Evolutionary conservation across 2,797 vertebrate genomes (phyloP), one percentile per base, ranked within the genome.

Genomic region (Enteromius paludinosus): DNA sequence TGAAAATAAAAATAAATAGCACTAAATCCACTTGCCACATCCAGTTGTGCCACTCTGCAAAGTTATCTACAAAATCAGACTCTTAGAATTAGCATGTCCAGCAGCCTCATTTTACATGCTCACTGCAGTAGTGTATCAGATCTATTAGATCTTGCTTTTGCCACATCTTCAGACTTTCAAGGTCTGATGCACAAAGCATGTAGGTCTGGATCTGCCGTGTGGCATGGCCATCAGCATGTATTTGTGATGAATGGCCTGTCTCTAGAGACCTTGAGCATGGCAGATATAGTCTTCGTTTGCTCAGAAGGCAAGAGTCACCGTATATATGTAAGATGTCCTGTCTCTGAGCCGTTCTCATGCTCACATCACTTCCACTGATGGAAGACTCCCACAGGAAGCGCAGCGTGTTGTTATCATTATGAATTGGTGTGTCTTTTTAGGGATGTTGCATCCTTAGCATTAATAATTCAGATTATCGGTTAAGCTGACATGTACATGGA

Each of bases 211-310:
- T 62, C 4, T 47, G 64, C 30, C 28, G 20, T 72, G 61, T 69
- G 76, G 35, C 35, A 43, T 28, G 45, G 38, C 43, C 83, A 59
- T 45, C 18, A 38, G 61, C 70, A 30, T 66, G 62, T 56, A 38
- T 66, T 47, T 66, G 25, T 91, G 91, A 93, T 93, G 73, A 89
- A 91, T 91, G 65, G 81, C 78, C 90, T 84, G 87, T 87, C 87
- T 86, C 83, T 70, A 45, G 83, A 83, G 88, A 91, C 89, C 91
- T 91, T 92, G 87, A 87, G 56, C 82, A 78, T 85, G 86, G 62
- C 85, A 84, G 88, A 89, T 88, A 69, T 83, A 83, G 82, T 45
- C 86, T 84, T 64, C 9, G 41, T 65, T 74, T 80, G 66, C 73
- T 86, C 74, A 52, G 66, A 77, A 56, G 12, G 12, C n/a, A 11